phyloP scores from a whole-genome alignment of 2,797 vertebrate species.

The Clamator glandarius region DNA sequence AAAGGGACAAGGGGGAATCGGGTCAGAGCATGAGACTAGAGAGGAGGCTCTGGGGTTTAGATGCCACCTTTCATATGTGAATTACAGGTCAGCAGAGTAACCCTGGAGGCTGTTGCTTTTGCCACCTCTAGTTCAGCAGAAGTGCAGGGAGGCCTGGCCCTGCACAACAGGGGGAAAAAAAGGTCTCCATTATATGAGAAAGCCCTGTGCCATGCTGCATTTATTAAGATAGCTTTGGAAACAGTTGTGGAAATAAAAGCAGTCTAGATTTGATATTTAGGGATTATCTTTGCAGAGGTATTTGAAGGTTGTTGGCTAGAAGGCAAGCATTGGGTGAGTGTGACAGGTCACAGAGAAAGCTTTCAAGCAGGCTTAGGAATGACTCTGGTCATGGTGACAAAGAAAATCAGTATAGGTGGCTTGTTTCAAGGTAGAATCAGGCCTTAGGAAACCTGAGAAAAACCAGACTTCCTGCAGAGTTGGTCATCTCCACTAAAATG shows the following conservation, averaged over 20 bases:
- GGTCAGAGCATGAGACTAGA: rapidly evolving
- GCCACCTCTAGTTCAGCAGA: background rate
- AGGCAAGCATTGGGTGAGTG: background rate
- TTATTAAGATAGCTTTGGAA: background rate
- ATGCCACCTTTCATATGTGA: rapidly evolving
- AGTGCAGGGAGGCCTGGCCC: too few relatives aligned
- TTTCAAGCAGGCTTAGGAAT: too few relatives aligned
- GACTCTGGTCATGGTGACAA: too few relatives aligned
- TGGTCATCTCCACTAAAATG: background rate
- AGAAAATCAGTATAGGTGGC: background rate
- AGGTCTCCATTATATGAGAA: rapidly evolving
- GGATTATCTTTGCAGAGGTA: background rate
- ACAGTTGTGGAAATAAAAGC: background rate
- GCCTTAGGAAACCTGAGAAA: background rate
- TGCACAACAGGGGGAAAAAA: too few relatives aligned
- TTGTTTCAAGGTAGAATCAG: rapidly evolving
- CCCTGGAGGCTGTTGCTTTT: too few relatives aligned
- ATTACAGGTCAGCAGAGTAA: rapidly evolving
- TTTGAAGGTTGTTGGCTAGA: background rate
- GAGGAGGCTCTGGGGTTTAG: background rate
- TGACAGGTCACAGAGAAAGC: background rate
- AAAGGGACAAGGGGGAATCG: background rate
- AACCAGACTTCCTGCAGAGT: background rate
- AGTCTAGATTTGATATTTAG: rapidly evolving
- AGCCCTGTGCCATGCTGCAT: rapidly evolving